Conservation (phyloP, 1,140 invertebrate genomes). For the Macrotrachela quadricornifera region DNA sequence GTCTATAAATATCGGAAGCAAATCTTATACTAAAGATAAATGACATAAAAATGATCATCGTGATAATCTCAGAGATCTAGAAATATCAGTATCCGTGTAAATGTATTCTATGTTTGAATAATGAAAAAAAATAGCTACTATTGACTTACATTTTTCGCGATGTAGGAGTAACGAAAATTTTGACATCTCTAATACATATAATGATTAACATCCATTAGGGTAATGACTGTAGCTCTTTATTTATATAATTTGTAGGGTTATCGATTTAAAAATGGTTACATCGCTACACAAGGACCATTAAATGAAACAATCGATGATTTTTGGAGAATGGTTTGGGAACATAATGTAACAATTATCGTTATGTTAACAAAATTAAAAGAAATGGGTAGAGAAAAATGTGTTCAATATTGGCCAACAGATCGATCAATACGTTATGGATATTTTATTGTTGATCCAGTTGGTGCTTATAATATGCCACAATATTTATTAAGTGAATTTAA, state of each 20-base stretch:
- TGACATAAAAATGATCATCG: too few species aligned
- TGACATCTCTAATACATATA: too few species aligned
- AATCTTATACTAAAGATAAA: too few species aligned
- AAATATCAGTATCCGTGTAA: too few species aligned
- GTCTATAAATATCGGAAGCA: too few species aligned
- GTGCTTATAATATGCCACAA: conserved; percentile 97
- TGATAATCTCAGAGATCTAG: too few species aligned
- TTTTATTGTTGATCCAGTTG: conserved; percentile 92
- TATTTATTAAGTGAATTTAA: conserved; percentile 96
- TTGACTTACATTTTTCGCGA: too few species aligned
- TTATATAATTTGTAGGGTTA: conserved; percentile 41
- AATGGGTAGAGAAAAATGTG: conserved; percentile 91
- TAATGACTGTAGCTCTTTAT: too few species aligned
- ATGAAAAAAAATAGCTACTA: too few species aligned
- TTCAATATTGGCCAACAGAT: conserved; percentile 93
- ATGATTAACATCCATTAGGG: too few species aligned
- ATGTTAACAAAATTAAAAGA: conserved; percentile 94
- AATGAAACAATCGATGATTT: conserved; percentile 89
- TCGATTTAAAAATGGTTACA: conserved; percentile 76
- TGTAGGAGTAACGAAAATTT: too few species aligned
- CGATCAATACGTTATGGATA: conserved; percentile 78
- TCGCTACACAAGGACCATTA: conserved; percentile 89
- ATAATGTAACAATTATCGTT: conserved; percentile 95
- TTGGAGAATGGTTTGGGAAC: conserved; percentile 98
- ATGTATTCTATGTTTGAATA: too few species aligned